A percentile compares a stretch with the other conserved stretches of the same genome.
Evolutionary conservation across 2,113 vertebrate genomes (phyloP).

Genomic region (Mormoops blainvillei): DNA sequence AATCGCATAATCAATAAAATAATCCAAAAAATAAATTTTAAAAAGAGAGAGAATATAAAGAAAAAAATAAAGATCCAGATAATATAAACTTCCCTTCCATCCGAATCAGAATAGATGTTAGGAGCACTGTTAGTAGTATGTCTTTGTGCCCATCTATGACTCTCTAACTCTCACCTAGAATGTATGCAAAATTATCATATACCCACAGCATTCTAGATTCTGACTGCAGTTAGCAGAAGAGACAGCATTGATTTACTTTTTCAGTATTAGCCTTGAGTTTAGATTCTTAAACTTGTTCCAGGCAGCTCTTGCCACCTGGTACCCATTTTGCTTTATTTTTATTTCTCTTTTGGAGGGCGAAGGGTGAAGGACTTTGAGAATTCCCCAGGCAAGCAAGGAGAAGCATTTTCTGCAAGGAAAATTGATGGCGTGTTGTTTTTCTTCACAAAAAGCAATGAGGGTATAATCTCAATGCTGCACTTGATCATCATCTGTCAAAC

Average conservation of each 20-base stretch:
- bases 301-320: not conserved
- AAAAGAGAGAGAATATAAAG: too few species aligned
- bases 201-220: not conserved
- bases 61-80: not conserved
- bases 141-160: not conserved
- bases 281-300: not conserved
- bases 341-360: slow-evolving; percentile 22
- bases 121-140: not conserved
- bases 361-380: not conserved
- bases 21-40: too few species aligned
- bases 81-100: not conserved
- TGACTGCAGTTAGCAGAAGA: not conserved
- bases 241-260: not conserved
- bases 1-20: too few species aligned
- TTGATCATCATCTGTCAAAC: not conserved
- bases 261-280: not conserved
- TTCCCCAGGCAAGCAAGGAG: not conserved
- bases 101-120: not conserved
- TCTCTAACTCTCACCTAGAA: not conserved
- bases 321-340: slow-evolving; percentile 15
- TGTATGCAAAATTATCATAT: not conserved
- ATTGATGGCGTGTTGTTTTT: not conserved
- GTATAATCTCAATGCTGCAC: not conserved
- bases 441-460: not conserved
- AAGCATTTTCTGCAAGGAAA: not conserved